A percentile compares a stretch with the other conserved stretches of the same genome.
These are phyloP conservation scores for Orchestia grillus DNA, from an alignment of 1,140 invertebrate genomes.

Conservation along the genomic window DNA sequence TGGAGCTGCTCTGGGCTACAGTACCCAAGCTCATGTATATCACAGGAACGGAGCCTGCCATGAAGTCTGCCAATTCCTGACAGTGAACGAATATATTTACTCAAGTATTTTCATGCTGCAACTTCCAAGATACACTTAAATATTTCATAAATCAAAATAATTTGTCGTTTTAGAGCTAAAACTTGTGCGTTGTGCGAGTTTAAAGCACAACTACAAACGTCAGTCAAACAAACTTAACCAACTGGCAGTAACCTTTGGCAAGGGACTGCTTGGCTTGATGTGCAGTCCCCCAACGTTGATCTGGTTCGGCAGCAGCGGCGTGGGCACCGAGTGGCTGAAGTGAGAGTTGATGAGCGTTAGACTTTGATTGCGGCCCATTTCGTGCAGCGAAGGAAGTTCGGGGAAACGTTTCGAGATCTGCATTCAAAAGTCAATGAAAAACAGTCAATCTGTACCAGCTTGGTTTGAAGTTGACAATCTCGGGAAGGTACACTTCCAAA, in stretches of 20 bases:
- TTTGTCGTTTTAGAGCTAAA: background rate
- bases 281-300: constrained; percentile 75
- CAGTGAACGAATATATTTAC: background rate
- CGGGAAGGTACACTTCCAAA: too few relatives aligned
- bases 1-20: constrained; percentile 33
- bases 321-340: constrained; percentile 73
- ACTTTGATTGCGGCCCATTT: constrained; percentile 74
- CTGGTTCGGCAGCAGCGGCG: constrained; percentile 75
- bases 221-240: background rate
- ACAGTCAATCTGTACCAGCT: too few relatives aligned
- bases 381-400: constrained; percentile 66
- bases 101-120: background rate
- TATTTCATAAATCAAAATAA: background rate
- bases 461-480: too few relatives aligned
- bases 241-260: constrained; percentile 73
- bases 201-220: background rate
- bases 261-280: constrained; percentile 73
- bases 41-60: constrained; percentile 72
- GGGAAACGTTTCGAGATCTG: constrained; percentile 59
- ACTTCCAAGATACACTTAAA: background rate
- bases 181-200: background rate
- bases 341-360: constrained; percentile 77
- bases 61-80: background rate
- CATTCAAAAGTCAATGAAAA: too few relatives aligned
- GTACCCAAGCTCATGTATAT: constrained; percentile 76